Percentiles rank a stretch among this genome's conserved stretches.
Conservation (phyloP, 2,113 vertebrate species). For the Notothenia rossii region DNA sequence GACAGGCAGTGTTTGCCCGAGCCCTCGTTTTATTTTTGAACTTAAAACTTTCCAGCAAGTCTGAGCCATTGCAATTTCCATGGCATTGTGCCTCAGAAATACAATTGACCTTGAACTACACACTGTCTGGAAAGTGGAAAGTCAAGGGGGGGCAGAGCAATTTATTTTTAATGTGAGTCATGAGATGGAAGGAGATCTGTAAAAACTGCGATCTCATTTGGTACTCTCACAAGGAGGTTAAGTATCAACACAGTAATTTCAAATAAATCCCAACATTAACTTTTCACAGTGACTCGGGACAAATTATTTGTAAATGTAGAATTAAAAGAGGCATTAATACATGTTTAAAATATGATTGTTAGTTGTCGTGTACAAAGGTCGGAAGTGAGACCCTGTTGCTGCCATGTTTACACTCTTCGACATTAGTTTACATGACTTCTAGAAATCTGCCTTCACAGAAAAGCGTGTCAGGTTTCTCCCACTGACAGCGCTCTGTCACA, state of each 20-base stretch:
- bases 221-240: too few relatives aligned
- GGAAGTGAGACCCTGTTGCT: neutral
- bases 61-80: neutral
- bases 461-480: constrained; percentile 23
- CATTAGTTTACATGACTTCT: neutral
- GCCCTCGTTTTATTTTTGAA: constrained; percentile 8
- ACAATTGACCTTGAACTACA: constrained; percentile 15
- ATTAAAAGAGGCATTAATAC: neutral
- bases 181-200: neutral
- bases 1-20: constrained; percentile 7
- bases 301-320: neutral
- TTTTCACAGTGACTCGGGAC: neutral
- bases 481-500: neutral
- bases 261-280: neutral
- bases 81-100: constrained; percentile 4
- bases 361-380: neutral
- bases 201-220: neutral
- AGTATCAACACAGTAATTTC: neutral
- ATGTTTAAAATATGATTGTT: neutral
- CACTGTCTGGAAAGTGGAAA: neutral
- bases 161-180: constrained; percentile 5
- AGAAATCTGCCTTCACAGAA: constrained; percentile 1
- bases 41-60: neutral
- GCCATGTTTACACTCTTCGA: constrained; percentile 9
- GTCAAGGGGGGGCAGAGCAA: neutral